A percentile compares a stretch with the other conserved stretches of the same genome.
These are phyloP conservation scores for Danaus melanippus DNA, from an alignment of 1,140 invertebrate species.

Conservation along the genomic window DNA sequence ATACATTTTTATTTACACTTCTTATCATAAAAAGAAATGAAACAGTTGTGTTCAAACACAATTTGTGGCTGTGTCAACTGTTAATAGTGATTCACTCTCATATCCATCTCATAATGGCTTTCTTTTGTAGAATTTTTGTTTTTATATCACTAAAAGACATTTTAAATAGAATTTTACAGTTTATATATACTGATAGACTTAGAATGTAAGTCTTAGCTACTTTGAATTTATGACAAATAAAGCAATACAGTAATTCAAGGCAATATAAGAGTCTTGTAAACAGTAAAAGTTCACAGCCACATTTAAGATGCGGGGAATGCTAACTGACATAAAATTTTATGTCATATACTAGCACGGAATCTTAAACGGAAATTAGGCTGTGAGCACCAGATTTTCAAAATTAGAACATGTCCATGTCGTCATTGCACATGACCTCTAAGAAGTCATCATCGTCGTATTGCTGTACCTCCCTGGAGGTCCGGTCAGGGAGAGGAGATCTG, in stretches of 20 bases:
- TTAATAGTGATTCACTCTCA: no score
- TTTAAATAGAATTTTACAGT: conserved; percentile 9
- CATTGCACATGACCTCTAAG: conserved; percentile 78
- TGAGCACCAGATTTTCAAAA: conserved; percentile 11
- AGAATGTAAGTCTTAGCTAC: background rate
- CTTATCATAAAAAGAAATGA: no score
- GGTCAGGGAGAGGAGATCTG: conserved; percentile 23
- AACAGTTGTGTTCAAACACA: no score
- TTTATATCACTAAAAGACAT: no score
- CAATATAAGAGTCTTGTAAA: conserved; percentile 12
- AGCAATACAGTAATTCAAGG: conserved; percentile 12
- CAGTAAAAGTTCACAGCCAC: conserved; percentile 20
- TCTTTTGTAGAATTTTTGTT: no score
- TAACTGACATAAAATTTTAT: no score
- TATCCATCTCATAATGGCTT: no score
- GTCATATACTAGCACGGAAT: background rate
- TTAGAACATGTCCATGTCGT: conserved; percentile 82
- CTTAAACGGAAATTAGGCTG: conserved; percentile 7
- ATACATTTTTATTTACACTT: no score
- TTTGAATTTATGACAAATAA: conserved; percentile 2
- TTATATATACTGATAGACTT: conserved; percentile 2
- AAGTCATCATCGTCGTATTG: conserved; percentile 79
- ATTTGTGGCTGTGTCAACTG: no score
- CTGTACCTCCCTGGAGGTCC: conserved; percentile 33
- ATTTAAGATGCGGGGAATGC: conserved; percentile 16